phyloP scores from a whole-genome alignment of 2,888 invertebrate genomes.

The Heliothis peltigera region DNA sequence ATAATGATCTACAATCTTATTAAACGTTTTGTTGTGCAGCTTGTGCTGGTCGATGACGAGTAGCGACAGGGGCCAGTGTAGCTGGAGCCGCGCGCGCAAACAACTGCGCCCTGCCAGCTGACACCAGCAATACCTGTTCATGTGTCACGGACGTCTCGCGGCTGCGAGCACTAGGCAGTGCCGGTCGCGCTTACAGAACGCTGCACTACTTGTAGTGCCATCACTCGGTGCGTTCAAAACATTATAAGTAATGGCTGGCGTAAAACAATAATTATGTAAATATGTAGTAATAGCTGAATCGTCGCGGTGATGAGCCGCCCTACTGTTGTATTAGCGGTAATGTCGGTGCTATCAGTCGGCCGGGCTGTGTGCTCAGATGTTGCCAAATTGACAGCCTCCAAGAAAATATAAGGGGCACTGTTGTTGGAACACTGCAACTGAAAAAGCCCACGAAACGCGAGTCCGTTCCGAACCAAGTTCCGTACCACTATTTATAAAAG shows the following conservation, averaged over 20 bases:
- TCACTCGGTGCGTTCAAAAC: neutral
- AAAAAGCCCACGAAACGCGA: too few species aligned
- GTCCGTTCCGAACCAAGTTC: too few species aligned
- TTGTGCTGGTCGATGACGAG: neutral
- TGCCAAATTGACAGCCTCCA: neutral
- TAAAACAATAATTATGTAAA: neutral
- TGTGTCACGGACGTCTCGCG: neutral
- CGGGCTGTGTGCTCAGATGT: constrained; percentile 22
- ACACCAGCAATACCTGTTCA: neutral
- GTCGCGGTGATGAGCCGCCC: neutral
- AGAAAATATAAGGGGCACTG: neutral
- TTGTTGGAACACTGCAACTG: neutral
- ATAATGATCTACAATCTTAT: constrained; percentile 28
- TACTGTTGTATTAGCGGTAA: neutral
- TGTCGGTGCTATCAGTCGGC: neutral
- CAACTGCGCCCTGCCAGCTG: constrained; percentile 20
- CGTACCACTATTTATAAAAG: too few species aligned
- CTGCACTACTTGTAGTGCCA: too few species aligned
- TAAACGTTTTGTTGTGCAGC: constrained; percentile 28
- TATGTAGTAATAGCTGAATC: too few species aligned
- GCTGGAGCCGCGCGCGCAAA: constrained; percentile 34
- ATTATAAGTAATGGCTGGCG: neutral
- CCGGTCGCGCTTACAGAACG: too few species aligned
- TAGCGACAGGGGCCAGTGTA: neutral
- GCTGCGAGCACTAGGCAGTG: neutral